Conservation (phyloP, 2,113 vertebrate genomes). For the Mormoops blainvillei region DNA sequence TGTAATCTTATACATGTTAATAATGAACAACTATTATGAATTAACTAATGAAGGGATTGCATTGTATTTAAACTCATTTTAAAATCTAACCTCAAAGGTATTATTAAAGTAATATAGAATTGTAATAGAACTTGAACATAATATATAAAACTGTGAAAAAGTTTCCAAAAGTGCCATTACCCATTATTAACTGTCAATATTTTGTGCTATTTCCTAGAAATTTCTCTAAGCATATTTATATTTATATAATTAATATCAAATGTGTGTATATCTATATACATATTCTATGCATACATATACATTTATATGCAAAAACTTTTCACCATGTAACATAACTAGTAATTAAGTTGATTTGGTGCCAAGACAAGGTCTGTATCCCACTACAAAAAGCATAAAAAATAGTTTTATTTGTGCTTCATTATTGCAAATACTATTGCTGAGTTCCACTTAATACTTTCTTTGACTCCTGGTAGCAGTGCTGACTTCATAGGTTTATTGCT, state of each 20-base stretch:
- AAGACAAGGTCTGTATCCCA: not conserved
- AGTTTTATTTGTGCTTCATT: not conserved
- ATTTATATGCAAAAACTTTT: not conserved
- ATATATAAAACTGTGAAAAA: not conserved
- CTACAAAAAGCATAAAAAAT: not conserved
- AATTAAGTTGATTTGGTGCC: not conserved
- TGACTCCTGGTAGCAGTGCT: not conserved
- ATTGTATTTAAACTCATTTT: not conserved
- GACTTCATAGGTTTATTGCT: not conserved
- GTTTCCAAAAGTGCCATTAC: not conserved
- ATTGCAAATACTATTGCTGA: not conserved
- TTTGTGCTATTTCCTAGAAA: not conserved
- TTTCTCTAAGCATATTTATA: not conserved
- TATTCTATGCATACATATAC: fast-evolving
- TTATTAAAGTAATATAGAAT: not conserved
- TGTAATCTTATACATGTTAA: not conserved
- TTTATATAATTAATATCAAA: not conserved
- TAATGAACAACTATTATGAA: not conserved
- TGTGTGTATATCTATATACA: not conserved
- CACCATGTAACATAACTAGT: not conserved
- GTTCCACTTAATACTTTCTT: not conserved
- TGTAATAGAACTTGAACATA: not conserved
- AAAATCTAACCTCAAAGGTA: not conserved
- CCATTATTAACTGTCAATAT: not conserved
- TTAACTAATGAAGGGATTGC: not conserved